Conservation (phyloP, 2,113 vertebrate genomes). For the Nibea coibor region DNA sequence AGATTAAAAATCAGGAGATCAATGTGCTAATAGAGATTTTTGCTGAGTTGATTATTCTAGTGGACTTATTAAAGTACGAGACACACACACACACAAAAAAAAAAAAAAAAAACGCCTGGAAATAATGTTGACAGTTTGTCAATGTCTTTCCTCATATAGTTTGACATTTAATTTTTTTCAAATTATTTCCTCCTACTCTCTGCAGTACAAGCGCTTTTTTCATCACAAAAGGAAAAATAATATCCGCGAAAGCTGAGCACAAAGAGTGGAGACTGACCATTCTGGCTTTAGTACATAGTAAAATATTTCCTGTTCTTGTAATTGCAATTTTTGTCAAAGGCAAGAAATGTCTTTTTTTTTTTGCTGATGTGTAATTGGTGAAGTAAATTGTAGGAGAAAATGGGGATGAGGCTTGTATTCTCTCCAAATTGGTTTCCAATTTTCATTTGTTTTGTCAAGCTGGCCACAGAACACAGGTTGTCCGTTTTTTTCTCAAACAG, state of each 20-base stretch:
- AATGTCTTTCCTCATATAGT: slow-evolving; percentile 2
- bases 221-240: not conserved
- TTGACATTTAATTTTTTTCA: slow-evolving; percentile 24
- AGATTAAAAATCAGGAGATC: slow-evolving; percentile 8
- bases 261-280: slow-evolving; percentile 34
- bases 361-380: slow-evolving; percentile 61
- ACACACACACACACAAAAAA: not conserved
- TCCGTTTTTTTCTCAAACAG: slow-evolving; percentile 15
- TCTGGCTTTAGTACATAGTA: slow-evolving; percentile 16
- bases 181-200: not conserved
- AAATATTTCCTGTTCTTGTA: slow-evolving; percentile 41
- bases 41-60: slow-evolving; percentile 10
- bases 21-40: not conserved
- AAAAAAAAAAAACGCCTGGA: not conserved
- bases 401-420: slow-evolving; percentile 54
- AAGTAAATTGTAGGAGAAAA: slow-evolving; percentile 61
- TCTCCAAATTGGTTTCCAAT: slow-evolving; percentile 66
- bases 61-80: not conserved
- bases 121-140: slow-evolving; percentile 17
- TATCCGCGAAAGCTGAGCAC: slow-evolving; percentile 11
- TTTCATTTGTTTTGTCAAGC: slow-evolving; percentile 69
- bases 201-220: not conserved
- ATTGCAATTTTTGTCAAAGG: slow-evolving; percentile 48
- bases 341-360: slow-evolving; percentile 19
- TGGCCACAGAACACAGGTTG: slow-evolving; percentile 56